phyloP scores from a whole-genome alignment of 2,888 invertebrate genomes.

The Xanthia togata region DNA sequence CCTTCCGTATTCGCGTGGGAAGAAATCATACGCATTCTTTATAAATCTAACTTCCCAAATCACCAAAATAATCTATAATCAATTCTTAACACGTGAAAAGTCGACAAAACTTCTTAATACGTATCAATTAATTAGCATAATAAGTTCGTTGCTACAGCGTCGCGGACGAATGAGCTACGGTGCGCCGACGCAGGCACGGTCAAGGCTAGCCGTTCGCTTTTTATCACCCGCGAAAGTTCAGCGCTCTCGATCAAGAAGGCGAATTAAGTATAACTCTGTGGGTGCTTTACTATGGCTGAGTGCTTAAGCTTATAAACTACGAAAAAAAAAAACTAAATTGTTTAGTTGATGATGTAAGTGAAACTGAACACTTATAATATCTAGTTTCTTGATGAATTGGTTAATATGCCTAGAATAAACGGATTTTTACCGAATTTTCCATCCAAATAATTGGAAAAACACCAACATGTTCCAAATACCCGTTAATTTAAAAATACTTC shows the following conservation, averaged over 20 bases:
- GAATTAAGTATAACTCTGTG: conserved; percentile 60
- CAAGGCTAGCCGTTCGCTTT: conserved; percentile 87
- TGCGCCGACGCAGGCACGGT: conserved; percentile 80
- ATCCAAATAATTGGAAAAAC: not conserved
- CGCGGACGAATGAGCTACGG: conserved; percentile 59
- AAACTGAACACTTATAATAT: not conserved
- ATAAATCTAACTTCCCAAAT: conserved; percentile 15
- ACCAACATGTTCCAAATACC: conserved; percentile 22
- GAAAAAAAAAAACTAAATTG: too few species aligned
- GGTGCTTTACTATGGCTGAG: conserved; percentile 56
- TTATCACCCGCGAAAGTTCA: conserved; percentile 85
- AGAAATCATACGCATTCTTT: conserved; percentile 42
- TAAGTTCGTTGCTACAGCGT: conserved; percentile 67
- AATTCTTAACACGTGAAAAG: conserved; percentile 49
- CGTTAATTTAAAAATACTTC: conserved; percentile 33
- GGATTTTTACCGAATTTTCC: not conserved
- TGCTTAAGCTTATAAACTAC: conserved; percentile 34
- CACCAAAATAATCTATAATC: conserved; percentile 40
- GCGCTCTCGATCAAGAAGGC: conserved; percentile 76
- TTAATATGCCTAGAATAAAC: not conserved
- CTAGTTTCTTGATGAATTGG: not conserved
- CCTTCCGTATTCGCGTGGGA: conserved; percentile 45
- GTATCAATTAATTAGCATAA: conserved; percentile 69
- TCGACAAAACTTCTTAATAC: conserved; percentile 55
- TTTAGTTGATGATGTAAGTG: not conserved